Evolutionary conservation across 2,113 vertebrate species (phyloP), one percentile per base, ranked within the genome.

Genomic region (Tamias sibiricus): DNA sequence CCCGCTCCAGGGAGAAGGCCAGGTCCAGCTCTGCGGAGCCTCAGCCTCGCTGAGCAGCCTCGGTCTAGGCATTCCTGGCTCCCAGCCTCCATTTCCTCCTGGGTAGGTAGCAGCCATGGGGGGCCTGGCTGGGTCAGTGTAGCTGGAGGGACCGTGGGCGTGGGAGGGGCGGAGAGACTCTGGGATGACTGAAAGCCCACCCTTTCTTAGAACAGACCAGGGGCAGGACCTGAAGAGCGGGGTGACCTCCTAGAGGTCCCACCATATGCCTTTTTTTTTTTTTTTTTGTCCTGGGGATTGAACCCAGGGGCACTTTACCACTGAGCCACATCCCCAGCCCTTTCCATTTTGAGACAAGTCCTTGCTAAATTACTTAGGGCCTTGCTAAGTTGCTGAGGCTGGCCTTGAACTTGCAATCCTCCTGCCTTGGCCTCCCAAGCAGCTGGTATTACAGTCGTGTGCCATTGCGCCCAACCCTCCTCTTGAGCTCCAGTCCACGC

Each of bases 61-160:
- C 32, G 4, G 42, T 0, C 1, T 26, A 81, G 10, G 42, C 17
- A 42, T 37, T 59, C 11, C 10, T 37, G 44, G 35, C 49, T 44
- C 84, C 47, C 62, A 35, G 72, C 35, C 42, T 90, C 75, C 2
- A 44, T 54, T 24, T 87, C 40, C 5, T 16, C 4, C 76, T 64
- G 0, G 4, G 17, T 66, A 66, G 66, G 37, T 13, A 87, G 57
- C 37, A 40, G 47, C 76, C 7, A 0, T 2, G 30, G 20, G 9
- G 40, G 40, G 5, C 2, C 35, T 11, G 22, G 10, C 30, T 57
- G 32, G 7, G 47, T 64, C 3, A 4, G 13, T 8, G 42, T 28
- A 20, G 4, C 17, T 2, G 28, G 54, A 3, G 4, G 47, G 28
- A 24, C 24, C 0, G 0, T 19, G 24, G 24, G 2, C 10, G 11